Evolutionary conservation across 2,888 invertebrate species (phyloP), one percentile per base, ranked within the genome.

Genomic region (Monochamus alternatus): DNA sequence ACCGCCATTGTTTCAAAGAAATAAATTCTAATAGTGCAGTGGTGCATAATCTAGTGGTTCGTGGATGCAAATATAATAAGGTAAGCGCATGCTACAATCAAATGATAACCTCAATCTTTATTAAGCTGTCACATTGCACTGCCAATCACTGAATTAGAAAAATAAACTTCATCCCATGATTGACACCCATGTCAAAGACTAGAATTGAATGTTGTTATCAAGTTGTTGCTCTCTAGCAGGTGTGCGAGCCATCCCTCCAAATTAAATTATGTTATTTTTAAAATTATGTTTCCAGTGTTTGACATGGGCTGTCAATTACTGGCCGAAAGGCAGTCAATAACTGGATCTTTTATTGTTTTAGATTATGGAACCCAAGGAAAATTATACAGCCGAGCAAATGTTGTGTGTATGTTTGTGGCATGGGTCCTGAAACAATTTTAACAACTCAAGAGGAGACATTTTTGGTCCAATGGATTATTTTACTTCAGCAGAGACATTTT

Each of bases 361-460:
- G 63, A 32, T 30, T 43, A 63, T 63, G 63, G 63, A 12, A 59
- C 5, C 60, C 58, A 69, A 38, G 12, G n/a, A 43, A 12, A 14
- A 51, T 38, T 58, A 59, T 32, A 59, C 58, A 58, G 30, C 31
- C 43, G 14, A 30, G 43, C 14, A 5, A 31, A 38, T 12, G 31
- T 4, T 5, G 51, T 52, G 14, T 31, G 10, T 32, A 60, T 30
- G 60, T 44, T 22, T 70, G 31, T 60, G 22, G 5, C 22, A 70
- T 70, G 70, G 70, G 70, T 44, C 70, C 47, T 59, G 30, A 43
- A 60, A 52, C 47, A 32, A 58, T 70, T 70, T 70, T 12, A 51
- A 32, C 51, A 51, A 66, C 51, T 12, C 51, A 52, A 47, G 55
- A 51, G n/a, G 32, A 51, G 47, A 47, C 47, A 10, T 10, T 47